Evolutionary conservation across 2,113 vertebrate species (phyloP), one percentile per base, ranked within the genome.

Genomic region (Tringa solitaria): DNA sequence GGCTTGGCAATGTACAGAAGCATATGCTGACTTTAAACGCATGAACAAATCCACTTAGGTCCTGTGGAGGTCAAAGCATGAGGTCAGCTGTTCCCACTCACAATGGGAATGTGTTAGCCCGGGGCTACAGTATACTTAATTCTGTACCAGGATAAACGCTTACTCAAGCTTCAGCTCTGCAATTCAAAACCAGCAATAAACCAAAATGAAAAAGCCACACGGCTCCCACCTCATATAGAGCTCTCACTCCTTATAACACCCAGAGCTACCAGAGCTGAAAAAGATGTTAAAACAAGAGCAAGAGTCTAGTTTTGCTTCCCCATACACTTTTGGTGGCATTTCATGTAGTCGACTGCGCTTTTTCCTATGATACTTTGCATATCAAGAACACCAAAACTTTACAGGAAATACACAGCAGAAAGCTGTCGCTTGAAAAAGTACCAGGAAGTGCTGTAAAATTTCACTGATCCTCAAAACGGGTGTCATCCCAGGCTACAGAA

Each of bases 11-110:
- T 35, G 65, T 45, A 51, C 68, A 86, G 69, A 94, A 92, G 73
- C 72, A 84, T 70, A 90, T 78, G 72, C 92, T 89, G 67, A 84
- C 80, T 93, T 83, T 73, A 83, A 96, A 95, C n/a, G 73, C 54
- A 63, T 9, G 23, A 89, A 79, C 76, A 92, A 89, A 96, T 93
- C 95, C 80, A 89, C 91, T 84, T 89, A 89, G 53, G 46, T 85
- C 73, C 70, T 28, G 61, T 22, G 37, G 61, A 93, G 91, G 94
- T 95, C 89, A 76, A 84, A 81, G 77, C 41, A 30, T 20, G 92
- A 95, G 77, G 77, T 93, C 90, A 93, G 84, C 91, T 82, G 86
- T 76, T 95, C 80, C 74, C 48, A 50, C 26, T 82, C 90, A 69
- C 61, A 76, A 4, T 28, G 33, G 54, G 50, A 91, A 94, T 76